phyloP scores from a whole-genome alignment of 1,140 invertebrate genomes.

The Harlomillsia oculata region DNA sequence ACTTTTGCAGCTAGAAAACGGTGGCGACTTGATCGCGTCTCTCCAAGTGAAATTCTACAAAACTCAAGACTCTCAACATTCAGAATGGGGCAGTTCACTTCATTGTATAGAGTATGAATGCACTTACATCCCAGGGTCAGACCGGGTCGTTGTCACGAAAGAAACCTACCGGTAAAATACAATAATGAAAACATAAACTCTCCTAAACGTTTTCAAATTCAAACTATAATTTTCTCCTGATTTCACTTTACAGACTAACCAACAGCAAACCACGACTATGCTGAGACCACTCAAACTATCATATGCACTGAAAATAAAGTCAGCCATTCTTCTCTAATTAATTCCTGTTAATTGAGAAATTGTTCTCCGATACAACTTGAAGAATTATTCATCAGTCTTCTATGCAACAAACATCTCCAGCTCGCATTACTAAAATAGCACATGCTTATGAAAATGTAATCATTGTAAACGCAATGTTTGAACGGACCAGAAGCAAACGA shows the following conservation, averaged over 20 bases:
- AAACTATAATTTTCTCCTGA: not conserved
- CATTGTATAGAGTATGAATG: conserved; percentile 36
- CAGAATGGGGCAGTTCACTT: conserved; percentile 30
- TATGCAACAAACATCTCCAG: not conserved
- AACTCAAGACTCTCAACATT: conserved; percentile 32
- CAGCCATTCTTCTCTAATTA: too few species aligned
- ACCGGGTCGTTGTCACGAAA: conserved; percentile 33
- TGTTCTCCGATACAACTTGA: too few species aligned
- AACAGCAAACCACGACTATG: conserved; percentile 31
- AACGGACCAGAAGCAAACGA: too few species aligned
- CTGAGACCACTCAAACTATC: too few species aligned
- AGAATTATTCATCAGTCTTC: too few species aligned
- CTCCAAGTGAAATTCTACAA: conserved; percentile 36
- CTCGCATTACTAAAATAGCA: not conserved
- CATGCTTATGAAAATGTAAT: not conserved
- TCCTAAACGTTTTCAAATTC: too few species aligned
- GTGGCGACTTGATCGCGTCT: conserved; percentile 30
- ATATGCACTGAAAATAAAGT: too few species aligned
- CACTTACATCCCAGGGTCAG: conserved; percentile 27
- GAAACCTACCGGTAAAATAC: conserved; percentile 35
- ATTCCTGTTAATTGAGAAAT: too few species aligned
- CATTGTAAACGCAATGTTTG: too few species aligned
- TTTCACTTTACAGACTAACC: conserved; percentile 18
- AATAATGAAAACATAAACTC: too few species aligned
- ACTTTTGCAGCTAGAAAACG: conserved; percentile 27